Conservation (phyloP, 2,888 invertebrate genomes). For the Mimachlamys varia region DNA sequence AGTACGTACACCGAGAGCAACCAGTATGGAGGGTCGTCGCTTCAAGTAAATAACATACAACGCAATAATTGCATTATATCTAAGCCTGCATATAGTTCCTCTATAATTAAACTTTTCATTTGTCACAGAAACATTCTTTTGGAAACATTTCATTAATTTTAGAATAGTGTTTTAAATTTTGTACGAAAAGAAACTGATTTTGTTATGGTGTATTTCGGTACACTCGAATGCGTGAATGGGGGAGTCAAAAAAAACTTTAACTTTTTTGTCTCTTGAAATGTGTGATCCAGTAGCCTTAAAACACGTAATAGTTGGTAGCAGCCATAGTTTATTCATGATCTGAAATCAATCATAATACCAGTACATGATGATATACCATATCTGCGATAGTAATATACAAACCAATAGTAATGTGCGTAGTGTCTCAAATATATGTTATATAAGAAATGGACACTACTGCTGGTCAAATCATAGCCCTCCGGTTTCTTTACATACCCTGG, state of each 20-base stretch:
- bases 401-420: too few species aligned
- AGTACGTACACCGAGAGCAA: background rate
- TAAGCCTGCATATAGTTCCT: background rate
- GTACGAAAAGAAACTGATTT: background rate
- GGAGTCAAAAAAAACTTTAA: background rate
- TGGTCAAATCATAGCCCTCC: too few species aligned
- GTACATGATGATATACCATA: too few species aligned
- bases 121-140: background rate
- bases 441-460: too few species aligned
- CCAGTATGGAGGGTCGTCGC: background rate
- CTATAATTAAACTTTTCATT: background rate
- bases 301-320: too few species aligned
- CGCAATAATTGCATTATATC: background rate
- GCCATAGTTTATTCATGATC: too few species aligned
- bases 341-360: too few species aligned
- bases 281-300: too few species aligned
- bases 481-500: too few species aligned
- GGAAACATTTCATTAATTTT: conserved; percentile 9
- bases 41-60: background rate
- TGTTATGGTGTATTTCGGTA: background rate
- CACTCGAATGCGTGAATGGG: background rate
- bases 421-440: too few species aligned
- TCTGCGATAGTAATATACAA: too few species aligned
- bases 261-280: too few species aligned
- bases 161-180: background rate